Conservation (phyloP, 53 echinoderm and acorn worm species). For the Henricia sp. region DNA sequence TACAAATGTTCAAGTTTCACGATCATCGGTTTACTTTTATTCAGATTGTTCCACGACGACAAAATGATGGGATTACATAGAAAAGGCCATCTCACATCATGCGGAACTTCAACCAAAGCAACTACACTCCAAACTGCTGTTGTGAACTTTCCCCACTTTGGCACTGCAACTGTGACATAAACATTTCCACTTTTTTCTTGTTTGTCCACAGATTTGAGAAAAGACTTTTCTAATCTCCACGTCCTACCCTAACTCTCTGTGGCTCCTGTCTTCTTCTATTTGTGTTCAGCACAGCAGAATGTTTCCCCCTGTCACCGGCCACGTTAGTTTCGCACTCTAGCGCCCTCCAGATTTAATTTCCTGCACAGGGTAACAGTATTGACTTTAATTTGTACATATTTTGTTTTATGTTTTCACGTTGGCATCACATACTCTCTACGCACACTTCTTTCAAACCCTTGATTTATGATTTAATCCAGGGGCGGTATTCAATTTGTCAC, state of each 20-base stretch:
- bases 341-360: constrained; percentile 24
- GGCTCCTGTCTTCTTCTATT: not conserved
- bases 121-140: not conserved
- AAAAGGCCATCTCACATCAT: not conserved
- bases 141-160: not conserved
- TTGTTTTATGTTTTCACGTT: too few species aligned
- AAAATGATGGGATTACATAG: not conserved
- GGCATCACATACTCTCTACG: too few species aligned
- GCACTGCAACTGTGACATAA: not conserved
- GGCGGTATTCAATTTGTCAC: too few species aligned
- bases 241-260: constrained; percentile 4
- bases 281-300: constrained; percentile 24
- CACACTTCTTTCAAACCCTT: too few species aligned
- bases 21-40: too few species aligned
- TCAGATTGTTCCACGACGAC: not conserved
- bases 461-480: too few species aligned
- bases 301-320: not conserved
- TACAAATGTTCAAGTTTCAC: too few species aligned
- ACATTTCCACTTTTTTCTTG: not conserved
- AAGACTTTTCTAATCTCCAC: constrained; percentile 47
- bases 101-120: not conserved
- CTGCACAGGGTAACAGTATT: too few species aligned
- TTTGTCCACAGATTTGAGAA: constrained; percentile 47
- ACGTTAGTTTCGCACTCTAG: constrained; percentile 32
- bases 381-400: too few species aligned